Conservation (phyloP, 37 sponge, comb jelly and placozoan genomes). For the Oopsacas minuta region DNA sequence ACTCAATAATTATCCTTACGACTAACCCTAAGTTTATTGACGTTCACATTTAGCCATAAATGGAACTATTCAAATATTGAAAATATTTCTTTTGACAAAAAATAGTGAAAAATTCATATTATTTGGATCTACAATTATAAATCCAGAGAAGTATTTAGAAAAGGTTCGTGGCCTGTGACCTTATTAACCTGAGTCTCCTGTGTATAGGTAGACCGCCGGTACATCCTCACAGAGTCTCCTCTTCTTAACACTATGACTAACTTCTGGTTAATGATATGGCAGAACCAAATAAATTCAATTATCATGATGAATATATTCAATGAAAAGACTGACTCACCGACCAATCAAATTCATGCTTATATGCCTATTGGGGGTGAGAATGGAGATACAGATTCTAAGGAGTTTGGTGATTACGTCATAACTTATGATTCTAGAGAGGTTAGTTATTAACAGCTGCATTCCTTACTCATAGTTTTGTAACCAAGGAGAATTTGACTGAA, state of each 20-base stretch:
- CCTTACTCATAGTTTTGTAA: not conserved
- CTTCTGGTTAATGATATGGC: constrained; percentile 1
- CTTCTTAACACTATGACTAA: not conserved
- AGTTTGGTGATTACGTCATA: not conserved
- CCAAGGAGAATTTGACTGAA: not conserved
- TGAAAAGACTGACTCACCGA: not conserved
- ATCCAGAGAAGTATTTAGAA: no score
- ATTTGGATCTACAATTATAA: no score
- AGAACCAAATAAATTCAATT: not conserved
- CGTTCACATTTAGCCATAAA: no score
- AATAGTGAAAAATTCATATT: no score
- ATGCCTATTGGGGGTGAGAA: constrained; percentile 3
- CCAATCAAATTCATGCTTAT: constrained; percentile 11
- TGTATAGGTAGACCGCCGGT: not conserved
- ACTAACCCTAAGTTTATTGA: no score
- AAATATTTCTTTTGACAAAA: no score
- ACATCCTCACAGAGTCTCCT: not conserved
- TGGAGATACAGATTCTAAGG: not conserved
- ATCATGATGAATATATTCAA: not conserved
- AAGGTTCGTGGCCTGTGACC: no score
- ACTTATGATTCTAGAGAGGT: not conserved
- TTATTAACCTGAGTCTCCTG: no score
- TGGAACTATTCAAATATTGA: no score
- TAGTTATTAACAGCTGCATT: not conserved
- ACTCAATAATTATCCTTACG: no score